These are phyloP conservation scores for Dreissena polymorpha DNA, from an alignment of 1,140 invertebrate species.

Conservation along the genomic window DNA sequence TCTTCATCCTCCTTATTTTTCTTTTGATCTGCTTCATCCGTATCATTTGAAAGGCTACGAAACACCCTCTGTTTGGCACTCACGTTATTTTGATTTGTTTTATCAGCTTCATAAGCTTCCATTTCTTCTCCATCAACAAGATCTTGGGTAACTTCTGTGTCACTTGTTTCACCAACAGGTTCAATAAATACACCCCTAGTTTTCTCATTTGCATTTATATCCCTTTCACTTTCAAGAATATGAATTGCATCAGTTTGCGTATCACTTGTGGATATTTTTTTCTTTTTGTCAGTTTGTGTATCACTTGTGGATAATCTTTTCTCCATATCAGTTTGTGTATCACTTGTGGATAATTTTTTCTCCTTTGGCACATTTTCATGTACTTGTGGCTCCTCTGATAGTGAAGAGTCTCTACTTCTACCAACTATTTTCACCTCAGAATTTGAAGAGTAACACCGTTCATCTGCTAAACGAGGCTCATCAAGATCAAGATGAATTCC, in stretches of 20 bases:
- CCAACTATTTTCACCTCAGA: conserved; percentile 43
- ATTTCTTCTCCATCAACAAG: conserved; percentile 13
- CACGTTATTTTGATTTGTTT: too few relatives aligned
- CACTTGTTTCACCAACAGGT: conserved; percentile 6
- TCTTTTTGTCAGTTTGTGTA: neutral
- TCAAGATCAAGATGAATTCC: conserved; percentile 36
- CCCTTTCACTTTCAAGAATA: conserved; percentile 5
- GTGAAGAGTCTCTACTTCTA: conserved; percentile 46
- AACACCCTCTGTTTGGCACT: too few relatives aligned
- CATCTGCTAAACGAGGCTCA: conserved; percentile 28
- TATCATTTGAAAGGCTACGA: neutral
- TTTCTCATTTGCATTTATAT: conserved; percentile 44
- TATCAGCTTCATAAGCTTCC: too few relatives aligned
- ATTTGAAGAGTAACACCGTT: conserved; percentile 40
- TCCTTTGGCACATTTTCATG: conserved; percentile 41
- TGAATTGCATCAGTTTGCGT: neutral
- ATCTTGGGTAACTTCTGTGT: conserved; percentile 1
- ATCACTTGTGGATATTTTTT: neutral
- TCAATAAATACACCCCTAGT: conserved; percentile 14
- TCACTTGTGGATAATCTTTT: neutral
- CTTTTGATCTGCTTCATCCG: conserved; percentile 25
- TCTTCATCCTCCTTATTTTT: conserved; percentile 23
- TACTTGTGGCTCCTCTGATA: conserved; percentile 31
- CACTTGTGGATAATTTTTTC: conserved; percentile 17
- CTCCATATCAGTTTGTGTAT: neutral